A percentile compares a stretch with the other conserved stretches of the same genome.
phyloP scores from a whole-genome alignment of 1,140 invertebrate genomes.

The Drosophila ogumai region DNA sequence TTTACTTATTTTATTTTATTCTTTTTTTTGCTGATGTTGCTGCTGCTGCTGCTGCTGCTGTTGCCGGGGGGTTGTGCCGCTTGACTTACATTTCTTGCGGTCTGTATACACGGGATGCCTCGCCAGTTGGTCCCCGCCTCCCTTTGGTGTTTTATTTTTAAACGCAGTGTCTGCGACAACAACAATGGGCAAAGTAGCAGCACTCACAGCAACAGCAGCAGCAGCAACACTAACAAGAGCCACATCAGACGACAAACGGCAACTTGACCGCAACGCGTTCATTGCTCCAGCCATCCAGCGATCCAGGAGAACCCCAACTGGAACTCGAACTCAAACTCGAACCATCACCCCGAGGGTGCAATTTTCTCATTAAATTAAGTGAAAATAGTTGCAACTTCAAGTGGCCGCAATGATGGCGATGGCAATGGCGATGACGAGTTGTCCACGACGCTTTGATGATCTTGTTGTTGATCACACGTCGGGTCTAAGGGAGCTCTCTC shows the following conservation, averaged over 20 bases:
- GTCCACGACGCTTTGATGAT: constrained; percentile 25
- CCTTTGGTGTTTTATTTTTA: constrained; percentile 68
- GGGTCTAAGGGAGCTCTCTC: neutral
- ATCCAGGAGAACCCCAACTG: constrained; percentile 33
- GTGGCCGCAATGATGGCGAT: constrained; percentile 23
- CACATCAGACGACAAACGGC: constrained; percentile 48
- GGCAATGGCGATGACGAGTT: constrained; percentile 28
- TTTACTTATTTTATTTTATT: constrained; percentile 17
- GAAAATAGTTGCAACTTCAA: constrained; percentile 73
- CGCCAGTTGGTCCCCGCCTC: constrained; percentile 7
- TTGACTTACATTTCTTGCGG: constrained; percentile 78
- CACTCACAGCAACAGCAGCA: constrained; percentile 28
- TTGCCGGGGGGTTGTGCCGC: constrained; percentile 44
- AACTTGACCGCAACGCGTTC: constrained; percentile 79
- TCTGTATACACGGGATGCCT: constrained; percentile 18
- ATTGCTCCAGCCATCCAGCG: constrained; percentile 53
- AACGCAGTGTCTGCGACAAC: constrained; percentile 65
- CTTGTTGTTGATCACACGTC: constrained; percentile 31
- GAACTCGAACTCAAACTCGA: constrained; percentile 36
- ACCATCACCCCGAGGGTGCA: constrained; percentile 54
- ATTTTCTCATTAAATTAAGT: constrained; percentile 81
- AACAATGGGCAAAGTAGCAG: constrained; percentile 49
- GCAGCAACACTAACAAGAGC: constrained; percentile 21
- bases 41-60: constrained; percentile 38
- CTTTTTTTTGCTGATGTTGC: constrained; percentile 3